A percentile compares a stretch with the other conserved stretches of the same genome.
phyloP scores from a whole-genome alignment of 2,888 invertebrate species.

The Chymomyza procnemis region DNA sequence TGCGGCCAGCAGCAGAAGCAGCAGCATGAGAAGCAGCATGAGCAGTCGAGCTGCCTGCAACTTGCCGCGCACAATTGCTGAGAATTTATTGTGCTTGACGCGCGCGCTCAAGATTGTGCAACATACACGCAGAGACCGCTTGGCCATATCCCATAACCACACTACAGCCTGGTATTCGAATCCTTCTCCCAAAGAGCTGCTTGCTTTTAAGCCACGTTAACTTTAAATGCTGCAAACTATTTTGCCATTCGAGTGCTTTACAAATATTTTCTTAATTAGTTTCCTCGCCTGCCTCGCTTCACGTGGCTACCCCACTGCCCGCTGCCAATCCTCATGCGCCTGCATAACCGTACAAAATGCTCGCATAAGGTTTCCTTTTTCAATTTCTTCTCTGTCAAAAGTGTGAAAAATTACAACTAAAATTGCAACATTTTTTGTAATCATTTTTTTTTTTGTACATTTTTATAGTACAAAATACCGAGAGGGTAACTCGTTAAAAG shows the following conservation, averaged over 20 bases:
- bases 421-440: conserved; percentile 54
- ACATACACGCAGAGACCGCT: background rate
- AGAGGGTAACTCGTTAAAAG: conserved; percentile 56
- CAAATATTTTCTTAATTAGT: conserved; percentile 71
- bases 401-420: conserved; percentile 70
- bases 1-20: background rate
- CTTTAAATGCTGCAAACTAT: background rate
- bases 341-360: too few relatives aligned
- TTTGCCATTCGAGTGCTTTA: conserved; percentile 51
- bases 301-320: too few relatives aligned
- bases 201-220: conserved; percentile 1
- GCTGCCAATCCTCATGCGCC: too few relatives aligned
- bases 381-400: conserved; percentile 46
- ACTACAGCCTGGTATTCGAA: conserved; percentile 2
- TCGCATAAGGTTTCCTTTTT: background rate
- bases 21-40: background rate
- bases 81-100: conserved; percentile 43
- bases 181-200: conserved; percentile 14
- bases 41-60: conserved; percentile 23
- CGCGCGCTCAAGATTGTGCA: background rate
- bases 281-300: conserved; percentile 3
- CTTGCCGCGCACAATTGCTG: conserved; percentile 51
- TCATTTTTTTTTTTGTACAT: background rate
- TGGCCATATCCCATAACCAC: background rate
- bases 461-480: conserved; percentile 52